Percentiles rank a stretch among this genome's conserved stretches.
phyloP scores from a whole-genome alignment of 2,113 vertebrate genomes.

The Lagopus leucura region DNA sequence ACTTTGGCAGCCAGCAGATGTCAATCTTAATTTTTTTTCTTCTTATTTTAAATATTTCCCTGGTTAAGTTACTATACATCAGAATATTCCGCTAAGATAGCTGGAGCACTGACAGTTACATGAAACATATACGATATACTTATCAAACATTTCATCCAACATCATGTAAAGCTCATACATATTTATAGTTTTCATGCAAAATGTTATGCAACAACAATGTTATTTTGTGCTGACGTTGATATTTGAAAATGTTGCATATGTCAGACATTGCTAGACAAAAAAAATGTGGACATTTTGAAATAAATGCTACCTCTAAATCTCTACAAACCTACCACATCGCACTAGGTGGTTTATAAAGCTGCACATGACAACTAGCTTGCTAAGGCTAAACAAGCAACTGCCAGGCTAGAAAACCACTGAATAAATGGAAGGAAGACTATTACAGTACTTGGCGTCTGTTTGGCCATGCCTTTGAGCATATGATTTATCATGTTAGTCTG shows the following conservation, averaged over 20 bases:
- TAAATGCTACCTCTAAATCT: slow-evolving; percentile 76
- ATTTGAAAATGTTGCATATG: slow-evolving; percentile 89
- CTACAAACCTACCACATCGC: slow-evolving; percentile 67
- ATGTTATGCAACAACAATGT: slow-evolving; percentile 87
- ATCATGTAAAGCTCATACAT: slow-evolving; percentile 85
- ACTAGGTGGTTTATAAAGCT: slow-evolving; percentile 67
- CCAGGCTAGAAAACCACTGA: slow-evolving; percentile 77
- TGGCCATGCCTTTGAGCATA: slow-evolving; percentile 84
- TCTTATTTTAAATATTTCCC: slow-evolving; percentile 74
- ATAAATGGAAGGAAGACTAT: slow-evolving; percentile 76
- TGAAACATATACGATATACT: slow-evolving; percentile 78
- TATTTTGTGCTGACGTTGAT: slow-evolving; percentile 89
- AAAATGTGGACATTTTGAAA: slow-evolving; percentile 86
- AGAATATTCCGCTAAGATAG: slow-evolving; percentile 73
- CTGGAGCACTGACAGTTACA: slow-evolving; percentile 84
- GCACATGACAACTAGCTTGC: slow-evolving; percentile 51
- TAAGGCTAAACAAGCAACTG: slow-evolving; percentile 65
- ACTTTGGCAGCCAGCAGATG: slow-evolving; percentile 73
- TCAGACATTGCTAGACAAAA: slow-evolving; percentile 87
- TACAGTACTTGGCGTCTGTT: slow-evolving; percentile 83
- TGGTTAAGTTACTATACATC: slow-evolving; percentile 69
- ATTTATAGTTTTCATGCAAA: slow-evolving; percentile 92
- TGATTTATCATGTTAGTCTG: slow-evolving; percentile 83
- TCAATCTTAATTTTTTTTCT: slow-evolving; percentile 71
- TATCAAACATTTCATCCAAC: slow-evolving; percentile 82